phyloP scores from a whole-genome alignment of 2,888 invertebrate genomes.

The Megastigmus dorsalis region DNA sequence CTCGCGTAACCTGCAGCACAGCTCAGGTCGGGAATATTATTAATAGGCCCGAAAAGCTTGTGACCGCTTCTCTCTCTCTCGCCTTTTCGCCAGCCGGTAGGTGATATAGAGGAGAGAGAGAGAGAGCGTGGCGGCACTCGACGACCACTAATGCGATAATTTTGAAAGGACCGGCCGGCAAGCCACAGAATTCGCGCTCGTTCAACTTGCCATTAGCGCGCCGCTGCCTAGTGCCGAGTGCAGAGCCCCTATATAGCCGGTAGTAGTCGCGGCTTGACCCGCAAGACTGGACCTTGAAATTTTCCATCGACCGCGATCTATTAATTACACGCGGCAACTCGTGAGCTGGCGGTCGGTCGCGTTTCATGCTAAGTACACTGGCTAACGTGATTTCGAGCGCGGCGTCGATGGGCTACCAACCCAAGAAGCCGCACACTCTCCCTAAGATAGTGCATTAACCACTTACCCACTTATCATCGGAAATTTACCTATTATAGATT shows the following conservation, averaged over 20 bases:
- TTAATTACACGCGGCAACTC: constrained; percentile 35
- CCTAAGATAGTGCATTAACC: too few species aligned
- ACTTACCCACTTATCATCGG: too few species aligned
- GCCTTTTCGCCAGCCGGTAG: neutral
- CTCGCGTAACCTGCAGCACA: too few species aligned
- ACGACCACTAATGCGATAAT: constrained; percentile 44
- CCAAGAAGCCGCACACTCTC: too few species aligned
- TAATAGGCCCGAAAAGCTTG: constrained; percentile 24
- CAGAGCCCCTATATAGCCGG: too few species aligned
- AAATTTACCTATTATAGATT: too few species aligned
- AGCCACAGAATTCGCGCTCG: neutral
- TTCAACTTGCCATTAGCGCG: constrained; percentile 34
- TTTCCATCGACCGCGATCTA: constrained; percentile 19
- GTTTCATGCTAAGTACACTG: neutral
- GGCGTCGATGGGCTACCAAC: too few species aligned
- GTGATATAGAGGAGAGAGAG: neutral
- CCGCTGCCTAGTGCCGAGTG: too few species aligned
- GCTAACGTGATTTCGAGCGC: constrained; percentile 8
- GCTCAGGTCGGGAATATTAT: constrained; percentile 4
- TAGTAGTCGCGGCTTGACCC: neutral
- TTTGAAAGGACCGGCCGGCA: constrained; percentile 7
- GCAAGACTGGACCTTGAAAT: constrained; percentile 29
- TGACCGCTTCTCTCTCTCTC: too few species aligned
- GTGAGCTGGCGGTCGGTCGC: neutral
- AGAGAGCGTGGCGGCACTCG: neutral